Percentiles rank a stretch among this genome's conserved stretches.
Evolutionary conservation across 2,888 invertebrate genomes (phyloP).

Genomic region (Archaeoteleia sp.): DNA sequence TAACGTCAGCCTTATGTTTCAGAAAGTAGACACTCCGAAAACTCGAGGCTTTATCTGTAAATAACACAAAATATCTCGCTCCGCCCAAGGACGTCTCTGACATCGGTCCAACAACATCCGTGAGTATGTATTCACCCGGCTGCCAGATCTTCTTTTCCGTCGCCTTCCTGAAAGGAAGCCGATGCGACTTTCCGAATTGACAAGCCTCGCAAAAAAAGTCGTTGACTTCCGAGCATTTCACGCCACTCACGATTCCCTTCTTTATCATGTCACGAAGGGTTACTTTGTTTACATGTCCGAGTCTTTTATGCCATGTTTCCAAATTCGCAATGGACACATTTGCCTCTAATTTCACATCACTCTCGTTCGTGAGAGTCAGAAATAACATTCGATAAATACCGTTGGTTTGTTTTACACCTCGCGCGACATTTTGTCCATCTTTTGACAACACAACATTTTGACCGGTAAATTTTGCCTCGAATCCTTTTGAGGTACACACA

Average conservation of each 20-base stretch:
- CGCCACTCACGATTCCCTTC: conserved; percentile 5
- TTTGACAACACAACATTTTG: too few species aligned
- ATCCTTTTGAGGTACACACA: conserved; percentile 14
- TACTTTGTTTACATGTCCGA: too few species aligned
- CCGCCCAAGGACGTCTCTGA: conserved; percentile 24
- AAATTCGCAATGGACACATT: too few species aligned
- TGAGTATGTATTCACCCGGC: not conserved
- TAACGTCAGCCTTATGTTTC: too few species aligned
- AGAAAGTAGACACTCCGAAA: conserved; percentile 33
- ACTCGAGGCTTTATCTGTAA: conserved; percentile 27
- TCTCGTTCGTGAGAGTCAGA: too few species aligned
- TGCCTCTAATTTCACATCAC: too few species aligned
- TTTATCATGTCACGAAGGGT: too few species aligned
- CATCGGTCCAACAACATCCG: conserved; percentile 7
- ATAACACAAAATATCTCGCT: conserved; percentile 30
- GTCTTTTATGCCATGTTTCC: too few species aligned
- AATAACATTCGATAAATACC: not conserved
- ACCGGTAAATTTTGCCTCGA: not conserved
- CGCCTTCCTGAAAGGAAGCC: conserved; percentile 23
- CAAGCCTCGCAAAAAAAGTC: conserved; percentile 24
- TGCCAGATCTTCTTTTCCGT: not conserved
- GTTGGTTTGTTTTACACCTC: too few species aligned
- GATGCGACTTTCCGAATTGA: conserved; percentile 15
- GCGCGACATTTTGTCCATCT: too few species aligned
- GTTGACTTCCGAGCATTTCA: conserved; percentile 1